These are phyloP conservation scores for Salvelinus alpinus DNA, from an alignment of 2,113 vertebrate genomes.

Conservation along the genomic window DNA sequence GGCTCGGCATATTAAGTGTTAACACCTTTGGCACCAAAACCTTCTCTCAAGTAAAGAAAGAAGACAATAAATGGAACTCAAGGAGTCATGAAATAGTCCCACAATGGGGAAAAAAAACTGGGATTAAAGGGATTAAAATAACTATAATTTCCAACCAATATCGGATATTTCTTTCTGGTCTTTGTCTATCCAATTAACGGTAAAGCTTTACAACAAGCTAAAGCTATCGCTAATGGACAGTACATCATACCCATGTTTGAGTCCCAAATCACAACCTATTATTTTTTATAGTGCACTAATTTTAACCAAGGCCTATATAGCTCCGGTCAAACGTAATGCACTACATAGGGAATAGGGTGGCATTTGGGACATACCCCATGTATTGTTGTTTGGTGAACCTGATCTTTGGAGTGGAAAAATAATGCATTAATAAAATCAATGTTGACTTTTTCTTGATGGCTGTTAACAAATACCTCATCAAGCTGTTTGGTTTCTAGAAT, in stretches of 20 bases:
- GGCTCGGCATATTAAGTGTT: not conserved
- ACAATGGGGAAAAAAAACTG: slow-evolving; percentile 48
- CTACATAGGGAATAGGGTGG: no score
- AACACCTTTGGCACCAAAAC: not conserved
- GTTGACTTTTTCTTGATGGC: slow-evolving; percentile 51
- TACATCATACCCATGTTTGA: slow-evolving; percentile 39
- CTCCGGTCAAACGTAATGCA: no score
- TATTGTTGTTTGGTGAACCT: slow-evolving; percentile 33
- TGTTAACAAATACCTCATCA: slow-evolving; percentile 65
- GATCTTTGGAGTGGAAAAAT: slow-evolving; percentile 40
- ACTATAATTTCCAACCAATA: slow-evolving; percentile 41
- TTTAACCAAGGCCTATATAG: no score
- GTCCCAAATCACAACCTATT: no score
- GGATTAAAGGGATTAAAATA: slow-evolving; percentile 41
- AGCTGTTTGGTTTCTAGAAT: slow-evolving; percentile 52
- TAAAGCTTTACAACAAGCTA: slow-evolving; percentile 57
- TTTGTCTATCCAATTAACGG: slow-evolving; percentile 57
- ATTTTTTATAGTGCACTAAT: no score
- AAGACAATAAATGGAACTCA: not conserved
- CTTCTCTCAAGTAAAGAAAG: not conserved
- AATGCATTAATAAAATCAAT: slow-evolving; percentile 55
- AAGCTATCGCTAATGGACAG: slow-evolving; percentile 57
- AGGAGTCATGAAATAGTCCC: slow-evolving; percentile 23
- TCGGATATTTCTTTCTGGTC: slow-evolving; percentile 51
- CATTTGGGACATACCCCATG: not conserved